Conservation (phyloP, 2,113 vertebrate species). For the Chascanopsetta lugubris region DNA sequence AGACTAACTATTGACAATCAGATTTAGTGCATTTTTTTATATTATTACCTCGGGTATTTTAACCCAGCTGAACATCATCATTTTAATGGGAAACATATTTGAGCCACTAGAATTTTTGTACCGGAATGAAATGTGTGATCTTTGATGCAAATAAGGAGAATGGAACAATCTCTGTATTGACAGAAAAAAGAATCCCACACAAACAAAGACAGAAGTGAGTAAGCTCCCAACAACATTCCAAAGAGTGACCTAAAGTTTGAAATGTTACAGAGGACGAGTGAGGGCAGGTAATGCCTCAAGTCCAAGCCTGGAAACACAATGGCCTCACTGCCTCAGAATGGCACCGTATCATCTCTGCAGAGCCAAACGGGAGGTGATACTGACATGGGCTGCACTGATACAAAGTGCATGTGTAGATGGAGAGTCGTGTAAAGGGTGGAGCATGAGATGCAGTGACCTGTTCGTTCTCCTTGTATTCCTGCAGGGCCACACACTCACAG, state of each 20-base stretch:
- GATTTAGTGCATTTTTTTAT: too few relatives aligned
- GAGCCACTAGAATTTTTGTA: too few relatives aligned
- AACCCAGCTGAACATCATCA: too few relatives aligned
- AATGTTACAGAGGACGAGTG: background rate
- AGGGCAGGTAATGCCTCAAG: background rate
- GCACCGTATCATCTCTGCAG: background rate
- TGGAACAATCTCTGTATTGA: too few relatives aligned
- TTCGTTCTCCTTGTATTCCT: conserved; percentile 91
- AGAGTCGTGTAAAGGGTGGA: background rate
- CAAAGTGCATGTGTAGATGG: background rate
- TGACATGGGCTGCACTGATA: background rate
- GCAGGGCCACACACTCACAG: conserved; percentile 94
- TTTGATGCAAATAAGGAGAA: too few relatives aligned
- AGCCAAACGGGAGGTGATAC: too few relatives aligned
- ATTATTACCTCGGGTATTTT: too few relatives aligned
- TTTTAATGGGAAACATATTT: too few relatives aligned
- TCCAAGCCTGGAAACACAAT: too few relatives aligned
- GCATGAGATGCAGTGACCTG: conserved; percentile 83
- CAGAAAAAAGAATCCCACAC: background rate
- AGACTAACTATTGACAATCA: too few relatives aligned
- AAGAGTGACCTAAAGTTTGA: background rate
- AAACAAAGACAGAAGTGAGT: background rate
- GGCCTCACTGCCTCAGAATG: background rate
- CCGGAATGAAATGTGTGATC: too few relatives aligned
- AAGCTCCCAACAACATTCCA: background rate